Evolutionary conservation across 2,113 vertebrate genomes (phyloP).

Genomic region (Podarcis muralis): DNA sequence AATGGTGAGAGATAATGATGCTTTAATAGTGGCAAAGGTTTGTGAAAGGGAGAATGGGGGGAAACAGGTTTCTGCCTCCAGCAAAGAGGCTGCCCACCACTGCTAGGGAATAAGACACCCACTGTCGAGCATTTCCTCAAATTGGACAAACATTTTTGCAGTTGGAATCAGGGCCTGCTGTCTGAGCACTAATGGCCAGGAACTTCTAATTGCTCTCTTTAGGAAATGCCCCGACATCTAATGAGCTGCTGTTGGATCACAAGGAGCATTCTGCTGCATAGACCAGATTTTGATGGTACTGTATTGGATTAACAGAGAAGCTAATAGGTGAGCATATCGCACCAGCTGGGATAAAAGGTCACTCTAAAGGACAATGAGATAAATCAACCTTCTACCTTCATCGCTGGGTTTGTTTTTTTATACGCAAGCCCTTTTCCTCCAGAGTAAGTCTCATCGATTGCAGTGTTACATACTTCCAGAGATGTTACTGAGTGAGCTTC

Average conservation of each 20-base stretch:
- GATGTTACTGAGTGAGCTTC: neutral
- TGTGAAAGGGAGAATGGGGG: constrained; percentile 24
- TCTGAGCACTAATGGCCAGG: constrained; percentile 50
- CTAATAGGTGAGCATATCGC: constrained; percentile 23
- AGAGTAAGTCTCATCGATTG: neutral
- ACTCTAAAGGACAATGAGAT: neutral
- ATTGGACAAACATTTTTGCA: constrained; percentile 57
- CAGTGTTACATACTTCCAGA: neutral
- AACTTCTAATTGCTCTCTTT: constrained; percentile 58
- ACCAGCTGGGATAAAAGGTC: neutral
- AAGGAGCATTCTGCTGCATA: constrained; percentile 39
- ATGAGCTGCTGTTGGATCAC: constrained; percentile 55
- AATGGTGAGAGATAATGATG: constrained; percentile 29
- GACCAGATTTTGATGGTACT: constrained; percentile 19
- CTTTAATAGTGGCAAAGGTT: constrained; percentile 32
- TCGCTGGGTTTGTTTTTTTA: neutral
- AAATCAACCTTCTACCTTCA: neutral
- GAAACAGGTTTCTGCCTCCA: constrained; percentile 17
- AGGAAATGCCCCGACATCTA: constrained; percentile 53
- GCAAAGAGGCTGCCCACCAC: constrained; percentile 35
- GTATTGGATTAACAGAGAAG: constrained; percentile 36
- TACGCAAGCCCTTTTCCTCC: neutral
- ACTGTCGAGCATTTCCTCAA: constrained; percentile 46
- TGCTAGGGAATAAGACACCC: constrained; percentile 54
- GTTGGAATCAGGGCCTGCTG: constrained; percentile 54